Percentiles rank a stretch among this genome's conserved stretches.
Conservation (phyloP, 2,797 vertebrate genomes). For the Chiroxiphia lanceolata region DNA sequence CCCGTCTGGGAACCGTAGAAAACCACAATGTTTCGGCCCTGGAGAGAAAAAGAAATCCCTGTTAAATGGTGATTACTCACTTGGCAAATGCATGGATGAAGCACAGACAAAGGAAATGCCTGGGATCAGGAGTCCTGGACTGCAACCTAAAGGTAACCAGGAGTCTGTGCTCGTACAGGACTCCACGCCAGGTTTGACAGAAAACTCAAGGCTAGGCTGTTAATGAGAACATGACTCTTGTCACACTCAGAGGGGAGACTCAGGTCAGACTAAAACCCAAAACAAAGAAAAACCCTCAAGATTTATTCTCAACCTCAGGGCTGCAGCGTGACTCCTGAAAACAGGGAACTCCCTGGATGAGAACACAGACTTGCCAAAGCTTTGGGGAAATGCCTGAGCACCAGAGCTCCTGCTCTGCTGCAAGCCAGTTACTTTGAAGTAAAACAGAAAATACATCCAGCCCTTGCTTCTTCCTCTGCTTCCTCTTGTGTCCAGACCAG, state of each 20-base stretch:
- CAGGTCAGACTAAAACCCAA: neutral
- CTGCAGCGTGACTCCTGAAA: neutral
- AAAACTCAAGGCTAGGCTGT: neutral
- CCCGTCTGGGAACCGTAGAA: conserved; percentile 99
- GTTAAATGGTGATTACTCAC: neutral
- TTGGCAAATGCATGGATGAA: neutral
- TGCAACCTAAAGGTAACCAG: neutral
- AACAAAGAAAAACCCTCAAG: neutral
- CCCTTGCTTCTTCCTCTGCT: neutral
- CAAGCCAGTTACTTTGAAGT: neutral
- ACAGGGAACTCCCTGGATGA: neutral
- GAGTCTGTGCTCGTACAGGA: fast-evolving
- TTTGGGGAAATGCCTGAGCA: neutral
- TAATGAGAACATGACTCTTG: neutral
- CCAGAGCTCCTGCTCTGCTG: neutral
- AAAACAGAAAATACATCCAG: neutral
- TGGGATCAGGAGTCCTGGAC: neutral
- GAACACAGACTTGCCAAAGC: neutral
- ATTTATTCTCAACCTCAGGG: neutral
- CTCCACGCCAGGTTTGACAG: fast-evolving
- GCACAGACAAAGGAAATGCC: neutral
- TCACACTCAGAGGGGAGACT: neutral
- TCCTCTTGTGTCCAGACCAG: neutral
- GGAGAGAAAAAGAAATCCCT: neutral
- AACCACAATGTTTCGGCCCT: conserved; percentile 92